A percentile compares a stretch with the other conserved stretches of the same genome.
These are phyloP conservation scores for Philotrypesis tridentata DNA, from an alignment of 1,140 invertebrate genomes.

Conservation along the genomic window DNA sequence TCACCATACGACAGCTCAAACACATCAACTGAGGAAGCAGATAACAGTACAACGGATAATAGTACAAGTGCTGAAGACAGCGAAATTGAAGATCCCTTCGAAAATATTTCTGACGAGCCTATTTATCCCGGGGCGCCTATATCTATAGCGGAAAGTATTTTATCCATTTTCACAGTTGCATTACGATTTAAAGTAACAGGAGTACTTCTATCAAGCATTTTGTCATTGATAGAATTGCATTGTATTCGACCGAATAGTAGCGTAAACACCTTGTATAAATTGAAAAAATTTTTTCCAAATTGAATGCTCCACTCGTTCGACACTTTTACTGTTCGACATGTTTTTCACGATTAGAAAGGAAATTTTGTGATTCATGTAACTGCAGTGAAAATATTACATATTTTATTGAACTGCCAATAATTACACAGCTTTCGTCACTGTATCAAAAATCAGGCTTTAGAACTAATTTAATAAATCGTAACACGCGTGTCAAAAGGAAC, in stretches of 20 bases:
- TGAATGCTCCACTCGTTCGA: conserved; percentile 8
- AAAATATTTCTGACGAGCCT: background rate
- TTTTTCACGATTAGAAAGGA: conserved; percentile 4
- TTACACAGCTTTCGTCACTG: too few relatives aligned
- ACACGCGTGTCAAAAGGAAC: background rate
- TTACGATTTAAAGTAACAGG: conserved; percentile 28
- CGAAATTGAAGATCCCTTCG: too few relatives aligned
- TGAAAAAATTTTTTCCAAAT: conserved; percentile 42
- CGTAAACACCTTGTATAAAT: conserved; percentile 27
- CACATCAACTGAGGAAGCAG: background rate
- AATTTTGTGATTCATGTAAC: background rate
- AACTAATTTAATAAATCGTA: background rate
- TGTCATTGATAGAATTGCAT: conserved; percentile 21
- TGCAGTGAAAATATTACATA: too few relatives aligned
- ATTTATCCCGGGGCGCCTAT: conserved; percentile 34
- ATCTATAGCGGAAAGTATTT: conserved; percentile 21
- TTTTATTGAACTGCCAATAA: too few relatives aligned
- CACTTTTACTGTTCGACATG: conserved; percentile 45
- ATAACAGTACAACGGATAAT: background rate
- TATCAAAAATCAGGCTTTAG: background rate
- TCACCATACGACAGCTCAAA: too few relatives aligned
- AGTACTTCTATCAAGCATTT: conserved; percentile 27
- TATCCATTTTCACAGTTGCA: conserved; percentile 26
- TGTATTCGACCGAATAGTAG: conserved; percentile 40
- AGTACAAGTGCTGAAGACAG: background rate